These are phyloP conservation scores for Drosophila rellima DNA, from an alignment of 2,888 invertebrate genomes.

Conservation along the genomic window DNA sequence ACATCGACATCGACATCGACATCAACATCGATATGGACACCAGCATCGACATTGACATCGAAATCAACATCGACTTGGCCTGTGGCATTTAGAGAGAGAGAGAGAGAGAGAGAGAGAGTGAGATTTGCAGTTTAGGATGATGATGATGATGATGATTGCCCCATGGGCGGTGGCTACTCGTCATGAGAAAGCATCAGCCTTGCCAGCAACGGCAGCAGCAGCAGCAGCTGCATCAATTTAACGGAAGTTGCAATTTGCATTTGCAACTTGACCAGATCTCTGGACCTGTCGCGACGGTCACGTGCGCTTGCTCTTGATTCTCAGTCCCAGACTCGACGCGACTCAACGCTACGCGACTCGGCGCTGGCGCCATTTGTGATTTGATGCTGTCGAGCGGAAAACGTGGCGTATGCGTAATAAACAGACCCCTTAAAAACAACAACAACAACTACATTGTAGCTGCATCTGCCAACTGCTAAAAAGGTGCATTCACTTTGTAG, in stretches of 20 bases:
- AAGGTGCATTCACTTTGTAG: not conserved
- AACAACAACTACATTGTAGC: not conserved
- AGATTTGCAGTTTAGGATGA: slow-evolving; percentile 16
- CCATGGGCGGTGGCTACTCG: slow-evolving; percentile 47
- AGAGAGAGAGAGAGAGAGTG: no score
- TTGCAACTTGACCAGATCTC: slow-evolving; percentile 69
- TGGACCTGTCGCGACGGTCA: slow-evolving; percentile 53
- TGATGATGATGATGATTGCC: slow-evolving; percentile 36
- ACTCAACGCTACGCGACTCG: not conserved
- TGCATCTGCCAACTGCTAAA: not conserved
- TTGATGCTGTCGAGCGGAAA: slow-evolving; percentile 60
- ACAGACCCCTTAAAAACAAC: slow-evolving; percentile 26
- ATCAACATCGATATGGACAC: slow-evolving; percentile 1
- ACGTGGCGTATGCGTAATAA: slow-evolving; percentile 70
- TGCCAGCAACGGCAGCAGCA: slow-evolving; percentile 55
- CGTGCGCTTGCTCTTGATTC: slow-evolving; percentile 34
- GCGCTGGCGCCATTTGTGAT: slow-evolving; percentile 70
- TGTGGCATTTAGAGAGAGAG: slow-evolving; percentile 3
- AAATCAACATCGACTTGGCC: slow-evolving; percentile 4
- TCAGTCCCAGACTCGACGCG: not conserved
- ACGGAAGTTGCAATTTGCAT: slow-evolving; percentile 81
- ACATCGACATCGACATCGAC: slow-evolving; percentile 17
- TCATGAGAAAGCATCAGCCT: slow-evolving; percentile 42
- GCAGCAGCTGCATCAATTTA: slow-evolving; percentile 74
- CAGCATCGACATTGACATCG: not conserved